Conservation (phyloP, 1,140 invertebrate species). For the Drosophila pallidifrons region DNA sequence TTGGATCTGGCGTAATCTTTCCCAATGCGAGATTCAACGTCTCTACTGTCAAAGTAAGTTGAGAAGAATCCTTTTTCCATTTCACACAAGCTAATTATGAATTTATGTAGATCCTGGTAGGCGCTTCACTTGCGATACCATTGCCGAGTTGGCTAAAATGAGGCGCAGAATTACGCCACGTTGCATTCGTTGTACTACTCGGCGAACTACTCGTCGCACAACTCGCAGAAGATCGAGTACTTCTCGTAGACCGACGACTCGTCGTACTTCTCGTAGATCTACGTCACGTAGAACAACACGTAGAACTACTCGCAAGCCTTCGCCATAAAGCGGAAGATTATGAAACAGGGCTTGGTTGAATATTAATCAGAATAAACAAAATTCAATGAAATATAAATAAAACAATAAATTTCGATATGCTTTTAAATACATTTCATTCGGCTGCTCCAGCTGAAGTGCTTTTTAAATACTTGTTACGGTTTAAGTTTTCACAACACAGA, state of each 20-base stretch:
- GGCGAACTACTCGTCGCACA: neutral
- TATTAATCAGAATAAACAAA: conserved; percentile 58
- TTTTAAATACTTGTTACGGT: conserved; percentile 80
- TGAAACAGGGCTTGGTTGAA: conserved; percentile 31
- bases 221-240: neutral
- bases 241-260: neutral
- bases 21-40: conserved; percentile 20
- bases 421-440: conserved; percentile 57
- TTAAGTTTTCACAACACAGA: conserved; percentile 72
- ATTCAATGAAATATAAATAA: conserved; percentile 42
- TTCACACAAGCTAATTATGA: neutral
- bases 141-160: conserved; percentile 22
- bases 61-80: neutral
- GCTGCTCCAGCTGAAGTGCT: conserved; percentile 61
- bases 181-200: neutral
- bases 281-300: neutral
- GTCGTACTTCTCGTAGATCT: neutral
- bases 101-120: conserved; percentile 16
- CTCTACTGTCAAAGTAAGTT: conserved; percentile 37
- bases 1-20: conserved; percentile 17
- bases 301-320: neutral
- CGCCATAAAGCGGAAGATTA: neutral
- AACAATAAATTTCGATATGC: conserved; percentile 60
- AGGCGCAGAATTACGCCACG: neutral
- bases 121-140: conserved; percentile 1